Percentiles rank a stretch among this genome's conserved stretches.
Conservation (phyloP, 2,797 vertebrate genomes). For the Sebastes iracundus region DNA sequence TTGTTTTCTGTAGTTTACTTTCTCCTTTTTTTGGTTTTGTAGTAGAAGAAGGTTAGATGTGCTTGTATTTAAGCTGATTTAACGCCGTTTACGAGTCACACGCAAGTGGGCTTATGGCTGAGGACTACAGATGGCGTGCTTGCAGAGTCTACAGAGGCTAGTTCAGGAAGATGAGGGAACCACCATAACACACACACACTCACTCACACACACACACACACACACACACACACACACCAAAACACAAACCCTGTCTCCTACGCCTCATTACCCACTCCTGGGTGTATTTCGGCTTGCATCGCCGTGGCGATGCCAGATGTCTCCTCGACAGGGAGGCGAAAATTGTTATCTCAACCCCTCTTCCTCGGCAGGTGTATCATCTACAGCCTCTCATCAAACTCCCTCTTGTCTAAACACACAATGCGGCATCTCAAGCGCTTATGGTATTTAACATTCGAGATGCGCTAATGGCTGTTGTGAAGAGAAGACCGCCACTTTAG, state of each 20-base stretch:
- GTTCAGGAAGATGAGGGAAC: constrained; percentile 40
- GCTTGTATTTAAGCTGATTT: constrained; percentile 66
- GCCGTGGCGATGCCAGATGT: constrained; percentile 76
- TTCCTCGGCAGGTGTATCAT: constrained; percentile 66
- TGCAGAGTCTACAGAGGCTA: constrained; percentile 53
- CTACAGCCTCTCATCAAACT: constrained; percentile 43
- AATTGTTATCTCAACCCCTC: constrained; percentile 69
- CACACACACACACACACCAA: constrained; percentile 18
- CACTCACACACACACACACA: constrained; percentile 17
- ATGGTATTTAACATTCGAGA: constrained; percentile 35
- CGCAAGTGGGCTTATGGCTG: constrained; percentile 52
- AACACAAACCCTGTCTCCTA: constrained; percentile 57
- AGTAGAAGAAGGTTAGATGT: constrained; percentile 48
- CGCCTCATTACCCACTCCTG: constrained; percentile 79
- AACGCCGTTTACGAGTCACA: constrained; percentile 56
- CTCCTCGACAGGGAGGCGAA: constrained; percentile 64
- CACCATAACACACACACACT: constrained; percentile 34
- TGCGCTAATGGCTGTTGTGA: constrained; percentile 48
- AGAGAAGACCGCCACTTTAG: constrained; percentile 21
- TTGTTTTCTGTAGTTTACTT: not conserved
- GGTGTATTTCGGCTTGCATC: constrained; percentile 62
- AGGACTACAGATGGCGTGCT: constrained; percentile 75
- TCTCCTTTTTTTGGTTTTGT: not conserved
- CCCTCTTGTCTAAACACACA: constrained; percentile 59
- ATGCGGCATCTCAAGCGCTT: constrained; percentile 3